phyloP scores from a whole-genome alignment of 1,140 invertebrate genomes.

The Phenacoccus solenopsis region DNA sequence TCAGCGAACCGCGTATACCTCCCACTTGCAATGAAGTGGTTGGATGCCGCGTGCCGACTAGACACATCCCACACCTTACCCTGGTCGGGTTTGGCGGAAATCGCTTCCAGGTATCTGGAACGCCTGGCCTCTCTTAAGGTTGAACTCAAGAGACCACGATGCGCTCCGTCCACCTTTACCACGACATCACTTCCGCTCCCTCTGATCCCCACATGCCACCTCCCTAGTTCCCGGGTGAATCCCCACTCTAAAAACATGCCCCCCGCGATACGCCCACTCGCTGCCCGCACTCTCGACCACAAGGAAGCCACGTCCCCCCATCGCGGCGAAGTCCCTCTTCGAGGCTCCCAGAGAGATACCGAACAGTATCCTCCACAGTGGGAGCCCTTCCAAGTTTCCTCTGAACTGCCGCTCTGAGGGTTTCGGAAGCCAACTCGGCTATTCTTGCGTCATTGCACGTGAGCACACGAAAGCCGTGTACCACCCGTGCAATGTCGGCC shows the following conservation, averaged over 20 bases:
- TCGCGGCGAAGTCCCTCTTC: not conserved
- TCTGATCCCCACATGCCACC: not conserved
- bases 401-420: not conserved
- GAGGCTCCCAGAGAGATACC: not conserved
- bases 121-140: not conserved
- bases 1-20: constrained; percentile 26
- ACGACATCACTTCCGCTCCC: no score
- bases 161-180: not conserved
- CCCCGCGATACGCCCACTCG: not conserved
- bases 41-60: not conserved
- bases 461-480: not conserved
- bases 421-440: not conserved
- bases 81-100: constrained; percentile 11
- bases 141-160: not conserved
- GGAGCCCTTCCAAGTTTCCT: not conserved
- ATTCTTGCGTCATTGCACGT: not conserved
- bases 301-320: not conserved
- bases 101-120: not conserved
- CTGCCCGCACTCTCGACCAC: not conserved
- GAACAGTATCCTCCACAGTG: not conserved
- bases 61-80: constrained; percentile 20
- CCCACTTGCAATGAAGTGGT: constrained; percentile 23
- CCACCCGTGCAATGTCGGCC: not conserved
- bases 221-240: not conserved
- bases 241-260: not conserved